Conservation (phyloP, 2,797 vertebrate genomes). For the Coendou prehensilis region DNA sequence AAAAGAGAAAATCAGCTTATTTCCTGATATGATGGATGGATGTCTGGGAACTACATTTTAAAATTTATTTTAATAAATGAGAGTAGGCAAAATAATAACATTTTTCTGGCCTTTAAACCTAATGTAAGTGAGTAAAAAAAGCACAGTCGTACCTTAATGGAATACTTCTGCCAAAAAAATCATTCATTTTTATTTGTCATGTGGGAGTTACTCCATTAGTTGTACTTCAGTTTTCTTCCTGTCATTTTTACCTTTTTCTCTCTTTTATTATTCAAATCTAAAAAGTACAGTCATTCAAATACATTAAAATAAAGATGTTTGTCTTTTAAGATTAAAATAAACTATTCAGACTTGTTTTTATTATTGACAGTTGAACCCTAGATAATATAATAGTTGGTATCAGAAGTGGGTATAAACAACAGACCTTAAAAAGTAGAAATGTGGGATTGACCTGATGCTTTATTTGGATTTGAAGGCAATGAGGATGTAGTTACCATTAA, state of each 20-base stretch:
- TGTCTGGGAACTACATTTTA: constrained; percentile 76
- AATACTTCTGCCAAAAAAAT: constrained; percentile 78
- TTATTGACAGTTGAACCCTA: background rate
- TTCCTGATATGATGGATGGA: constrained; percentile 79
- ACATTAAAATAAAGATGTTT: constrained; percentile 61
- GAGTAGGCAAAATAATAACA: constrained; percentile 80
- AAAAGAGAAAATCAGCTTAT: constrained; percentile 77
- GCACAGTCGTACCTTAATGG: constrained; percentile 77
- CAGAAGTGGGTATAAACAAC: constrained; percentile 3
- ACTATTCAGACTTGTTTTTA: background rate
- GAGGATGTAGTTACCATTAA: background rate
- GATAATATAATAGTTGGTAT: constrained; percentile 19
- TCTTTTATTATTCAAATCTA: constrained; percentile 55
- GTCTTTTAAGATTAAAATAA: background rate
- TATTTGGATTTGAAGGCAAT: constrained; percentile 7
- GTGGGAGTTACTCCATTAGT: background rate
- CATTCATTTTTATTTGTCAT: constrained; percentile 78
- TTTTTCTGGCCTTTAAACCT: constrained; percentile 79
- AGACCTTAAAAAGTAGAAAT: background rate
- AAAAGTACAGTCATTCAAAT: constrained; percentile 26
- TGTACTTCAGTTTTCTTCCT: constrained; percentile 44
- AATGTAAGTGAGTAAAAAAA: constrained; percentile 78
- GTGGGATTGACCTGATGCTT: background rate
- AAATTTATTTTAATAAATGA: constrained; percentile 82
- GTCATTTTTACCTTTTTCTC: background rate